These are phyloP conservation scores for Camponotus vicinus DNA, from an alignment of 1,140 invertebrate species.

Conservation along the genomic window DNA sequence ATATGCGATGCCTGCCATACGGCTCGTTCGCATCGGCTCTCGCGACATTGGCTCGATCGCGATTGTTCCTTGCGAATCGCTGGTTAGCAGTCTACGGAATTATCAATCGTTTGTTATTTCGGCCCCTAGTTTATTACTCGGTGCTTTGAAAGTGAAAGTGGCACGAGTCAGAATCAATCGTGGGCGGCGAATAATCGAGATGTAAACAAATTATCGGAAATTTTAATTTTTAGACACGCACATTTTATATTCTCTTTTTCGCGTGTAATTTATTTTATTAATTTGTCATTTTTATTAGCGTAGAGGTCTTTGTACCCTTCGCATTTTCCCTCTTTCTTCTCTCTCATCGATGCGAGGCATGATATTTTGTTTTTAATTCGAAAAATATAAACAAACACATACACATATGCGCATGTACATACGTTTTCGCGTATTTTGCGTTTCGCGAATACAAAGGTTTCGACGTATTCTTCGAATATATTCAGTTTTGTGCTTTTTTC, in stretches of 20 bases:
- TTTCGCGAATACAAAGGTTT: background rate
- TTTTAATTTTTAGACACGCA: background rate
- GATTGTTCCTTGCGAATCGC: conserved; percentile 36
- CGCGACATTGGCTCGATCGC: conserved; percentile 39
- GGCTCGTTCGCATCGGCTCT: conserved; percentile 7
- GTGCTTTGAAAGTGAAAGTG: conserved; percentile 48
- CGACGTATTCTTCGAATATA: background rate
- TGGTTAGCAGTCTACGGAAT: conserved; percentile 12
- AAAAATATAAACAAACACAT: too few species aligned
- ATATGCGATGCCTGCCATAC: background rate
- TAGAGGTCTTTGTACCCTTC: background rate
- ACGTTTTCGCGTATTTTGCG: too few species aligned
- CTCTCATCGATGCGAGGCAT: too few species aligned
- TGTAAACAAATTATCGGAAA: conserved; percentile 17
- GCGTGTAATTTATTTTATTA: background rate
- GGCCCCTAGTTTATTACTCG: conserved; percentile 33
- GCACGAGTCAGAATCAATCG: conserved; percentile 23
- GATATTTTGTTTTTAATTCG: too few species aligned
- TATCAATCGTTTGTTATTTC: conserved; percentile 49
- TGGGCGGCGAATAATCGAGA: background rate
- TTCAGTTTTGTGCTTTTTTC: background rate
- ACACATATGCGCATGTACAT: too few species aligned
- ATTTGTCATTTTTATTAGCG: background rate
- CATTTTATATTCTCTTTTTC: background rate
- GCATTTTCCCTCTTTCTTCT: too few species aligned